Evolutionary conservation across 2,888 invertebrate genomes (phyloP).

Genomic region (Patella ulyssiponensis): DNA sequence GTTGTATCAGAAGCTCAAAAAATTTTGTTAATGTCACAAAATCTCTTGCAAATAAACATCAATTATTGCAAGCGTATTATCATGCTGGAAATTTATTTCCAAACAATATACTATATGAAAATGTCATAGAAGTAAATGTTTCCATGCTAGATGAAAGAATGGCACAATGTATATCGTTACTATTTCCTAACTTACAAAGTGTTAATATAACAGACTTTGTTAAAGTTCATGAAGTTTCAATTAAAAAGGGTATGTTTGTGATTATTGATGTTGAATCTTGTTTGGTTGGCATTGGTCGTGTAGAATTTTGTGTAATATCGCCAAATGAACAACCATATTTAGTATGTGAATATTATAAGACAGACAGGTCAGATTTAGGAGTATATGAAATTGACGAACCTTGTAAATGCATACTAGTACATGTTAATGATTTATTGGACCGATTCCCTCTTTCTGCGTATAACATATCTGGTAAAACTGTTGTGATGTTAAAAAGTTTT

Average conservation of each 20-base stretch:
- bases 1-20: conserved; percentile 7
- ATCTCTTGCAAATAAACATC: conserved; percentile 4
- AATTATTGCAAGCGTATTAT: conserved; percentile 1
- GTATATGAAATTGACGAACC: neutral
- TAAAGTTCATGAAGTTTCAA: neutral
- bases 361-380: neutral
- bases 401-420: neutral
- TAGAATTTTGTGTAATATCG: neutral
- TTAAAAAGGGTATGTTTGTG: neutral
- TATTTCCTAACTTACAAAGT: neutral
- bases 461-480: neutral
- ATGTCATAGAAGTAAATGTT: too few species aligned
- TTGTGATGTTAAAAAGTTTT: neutral
- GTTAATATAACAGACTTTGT: neutral
- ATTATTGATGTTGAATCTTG: neutral
- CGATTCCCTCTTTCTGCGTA: neutral
- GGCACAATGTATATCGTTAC: too few species aligned
- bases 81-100: neutral
- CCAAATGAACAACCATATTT: neutral
- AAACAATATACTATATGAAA: too few species aligned
- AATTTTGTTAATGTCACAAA: neutral
- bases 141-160: too few species aligned
- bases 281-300: too few species aligned
- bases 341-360: neutral
- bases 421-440: neutral